phyloP scores from a whole-genome alignment of 2,113 vertebrate genomes.

The Cranoglanis bouderius region DNA sequence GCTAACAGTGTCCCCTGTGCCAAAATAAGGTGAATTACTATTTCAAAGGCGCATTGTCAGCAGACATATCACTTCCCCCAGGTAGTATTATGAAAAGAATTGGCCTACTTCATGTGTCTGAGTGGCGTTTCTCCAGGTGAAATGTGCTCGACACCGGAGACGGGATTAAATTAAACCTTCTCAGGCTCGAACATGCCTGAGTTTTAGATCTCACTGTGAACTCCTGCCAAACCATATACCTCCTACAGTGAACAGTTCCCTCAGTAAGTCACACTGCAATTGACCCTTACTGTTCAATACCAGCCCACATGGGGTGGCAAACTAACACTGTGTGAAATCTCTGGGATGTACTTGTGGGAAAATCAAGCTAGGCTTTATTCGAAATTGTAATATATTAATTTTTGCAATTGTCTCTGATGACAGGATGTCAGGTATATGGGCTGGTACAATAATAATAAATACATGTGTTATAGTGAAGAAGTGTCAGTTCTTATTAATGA shows the following conservation, averaged over 20 bases:
- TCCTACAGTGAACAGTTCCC: constrained; percentile 26
- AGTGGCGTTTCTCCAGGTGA: constrained; percentile 7
- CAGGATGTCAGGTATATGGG: neutral
- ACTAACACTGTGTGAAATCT: constrained; percentile 26
- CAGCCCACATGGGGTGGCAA: constrained; percentile 29
- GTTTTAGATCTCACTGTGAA: constrained; percentile 21
- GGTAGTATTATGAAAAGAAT: constrained; percentile 24
- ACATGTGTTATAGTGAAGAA: neutral
- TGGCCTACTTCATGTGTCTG: constrained; percentile 35
- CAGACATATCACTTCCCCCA: constrained; percentile 31
- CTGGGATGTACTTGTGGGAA: constrained; percentile 4
- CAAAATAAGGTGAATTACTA: constrained; percentile 33
- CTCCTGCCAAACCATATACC: constrained; percentile 18
- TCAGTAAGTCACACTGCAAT: constrained; percentile 37
- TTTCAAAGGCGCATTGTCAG: constrained; percentile 32
- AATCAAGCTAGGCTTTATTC: constrained; percentile 2
- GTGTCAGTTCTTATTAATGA: neutral
- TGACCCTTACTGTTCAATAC: constrained; percentile 35
- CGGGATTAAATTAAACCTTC: constrained; percentile 46
- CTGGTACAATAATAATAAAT: neutral
- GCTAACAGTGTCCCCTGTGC: constrained; percentile 15
- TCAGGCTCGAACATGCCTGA: constrained; percentile 27
- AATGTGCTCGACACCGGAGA: constrained; percentile 24
- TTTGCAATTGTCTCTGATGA: neutral
- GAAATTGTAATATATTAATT: neutral